Evolutionary conservation across 1,140 invertebrate species (phyloP), one percentile per base, ranked within the genome.

Genomic region (Listronotus bonariensis): DNA sequence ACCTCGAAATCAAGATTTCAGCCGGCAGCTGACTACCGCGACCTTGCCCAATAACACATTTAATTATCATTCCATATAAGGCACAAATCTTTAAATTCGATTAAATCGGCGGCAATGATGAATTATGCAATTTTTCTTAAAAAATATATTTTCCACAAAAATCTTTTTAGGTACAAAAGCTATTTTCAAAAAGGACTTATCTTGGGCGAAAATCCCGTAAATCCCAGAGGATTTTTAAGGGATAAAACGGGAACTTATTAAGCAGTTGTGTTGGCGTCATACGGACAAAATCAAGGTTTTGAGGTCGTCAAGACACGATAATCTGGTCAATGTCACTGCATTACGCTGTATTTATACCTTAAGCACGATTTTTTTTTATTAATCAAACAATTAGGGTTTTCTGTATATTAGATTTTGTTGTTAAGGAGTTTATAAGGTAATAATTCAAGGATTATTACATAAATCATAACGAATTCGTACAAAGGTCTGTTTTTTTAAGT

Each of bases 1-100:
- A 56, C 53, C 53, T 56, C 53, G 53, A 56, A 36, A 42, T 43
- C 38, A 17, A 56, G 34, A 56, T 43, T 11, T 20, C 12, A 31
- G 20, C 48, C 48, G 20, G 48, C 48, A 51, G 48, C 38, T 42
- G 53, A 32, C 40, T 20, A 38, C 40, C 36, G 18, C 20, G 53
- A 41, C 53, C 53, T 56, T 56, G 53, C 31, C 40, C 53, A 56
- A 56, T 17, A 20, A 56, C 12, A n/a, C 34, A 31, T 38, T 56
- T 42, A 56, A 42, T 56, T 41, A 43, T 42, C 17, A 56, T 42
- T 18, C 53, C 53, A 56, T 56, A 56, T 56, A 56, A 42, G 53
- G 53, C 8, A 31, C 20, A 41, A 56, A 56, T 41, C 53, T 43
- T 18, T 20, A 56, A 43, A 56, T 41, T 43, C 18, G 15, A 15